Base-by-base conservation (phyloP, 2,797 vertebrate species). In the Semaprochilodus insignis region DNA sequence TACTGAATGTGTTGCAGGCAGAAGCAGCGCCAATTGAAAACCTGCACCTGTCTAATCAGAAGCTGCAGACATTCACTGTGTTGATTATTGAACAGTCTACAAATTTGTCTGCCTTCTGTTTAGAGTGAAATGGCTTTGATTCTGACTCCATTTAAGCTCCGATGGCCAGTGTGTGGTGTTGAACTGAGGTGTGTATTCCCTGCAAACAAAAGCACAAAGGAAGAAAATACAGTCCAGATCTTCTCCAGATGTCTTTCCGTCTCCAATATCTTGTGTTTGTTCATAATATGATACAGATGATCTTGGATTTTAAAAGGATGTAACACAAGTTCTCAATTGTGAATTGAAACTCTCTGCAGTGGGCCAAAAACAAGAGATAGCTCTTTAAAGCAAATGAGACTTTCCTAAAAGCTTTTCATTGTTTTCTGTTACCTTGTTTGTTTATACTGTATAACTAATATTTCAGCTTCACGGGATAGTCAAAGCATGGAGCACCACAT, bases 241-340 rank as follows among this genome's bases (percentile, higher is more conserved):
- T 76, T 59, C 63, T 78, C 21, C 40, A 57, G 69, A 52, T 27
- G 19, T 72, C 4, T 57, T 36, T 80, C n/a, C 59, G 1, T 75
- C 57, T 55, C 54, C 48, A 62, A 17, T 62, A 14, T 66, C 54
- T 70, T 57, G 27, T 27, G 4, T 63, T 69, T 60, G 62, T 48
- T 48, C 69, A 69, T 65, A 86, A 74, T 78, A n/a, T 74, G 65
- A 62, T 71, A 57, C 63, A 81, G 83, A 81, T 34, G 31, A 65
- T 60, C 5, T 23, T 71, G 48, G 34, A 16, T 44, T 81, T 70
- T 79, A 8, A 57, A 14, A 15, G 23, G 44, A 62, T 78, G 44
- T 65, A 74, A 54, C 71, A 71, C 51, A 65, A 84, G 78, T 77
- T 82, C 60, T 77, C 70, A 74, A n/a, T 85, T 84, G 74, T 74